Evolutionary conservation across 2,797 vertebrate genomes (phyloP).

Genomic region (Halcyon chelicuti): DNA sequence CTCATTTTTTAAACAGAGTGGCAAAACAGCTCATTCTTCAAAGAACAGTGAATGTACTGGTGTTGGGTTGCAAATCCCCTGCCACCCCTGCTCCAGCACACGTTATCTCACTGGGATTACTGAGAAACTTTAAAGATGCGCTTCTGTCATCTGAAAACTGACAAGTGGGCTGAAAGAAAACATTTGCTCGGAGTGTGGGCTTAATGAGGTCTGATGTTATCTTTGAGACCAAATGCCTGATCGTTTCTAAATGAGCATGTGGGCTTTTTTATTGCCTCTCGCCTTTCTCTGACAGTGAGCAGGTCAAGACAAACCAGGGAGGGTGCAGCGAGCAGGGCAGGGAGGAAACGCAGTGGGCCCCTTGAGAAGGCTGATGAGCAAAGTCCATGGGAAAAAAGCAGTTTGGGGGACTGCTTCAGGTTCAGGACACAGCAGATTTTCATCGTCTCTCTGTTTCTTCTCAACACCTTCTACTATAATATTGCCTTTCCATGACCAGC

Average conservation of each 20-base stretch:
- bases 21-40: slow-evolving; percentile 16
- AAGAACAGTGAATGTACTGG: background rate
- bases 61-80: slow-evolving; percentile 47
- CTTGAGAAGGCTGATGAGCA: fast-evolving
- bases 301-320: background rate
- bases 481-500: background rate
- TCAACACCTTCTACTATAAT: background rate
- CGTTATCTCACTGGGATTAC: slow-evolving; percentile 50
- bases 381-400: background rate
- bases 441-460: background rate
- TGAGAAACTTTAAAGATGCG: slow-evolving; percentile 24
- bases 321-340: background rate
- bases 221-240: slow-evolving; percentile 8
- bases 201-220: slow-evolving; percentile 65
- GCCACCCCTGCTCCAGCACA: background rate
- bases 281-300: background rate
- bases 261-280: background rate
- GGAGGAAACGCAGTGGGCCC: background rate
- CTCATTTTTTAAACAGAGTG: background rate
- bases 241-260: background rate
- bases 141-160: slow-evolving; percentile 46
- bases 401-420: background rate
- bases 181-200: background rate
- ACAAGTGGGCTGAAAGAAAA: slow-evolving; percentile 55
- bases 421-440: background rate